Evolutionary conservation across 2,113 vertebrate species (phyloP).

Genomic region (Motacilla tschutschensis): DNA sequence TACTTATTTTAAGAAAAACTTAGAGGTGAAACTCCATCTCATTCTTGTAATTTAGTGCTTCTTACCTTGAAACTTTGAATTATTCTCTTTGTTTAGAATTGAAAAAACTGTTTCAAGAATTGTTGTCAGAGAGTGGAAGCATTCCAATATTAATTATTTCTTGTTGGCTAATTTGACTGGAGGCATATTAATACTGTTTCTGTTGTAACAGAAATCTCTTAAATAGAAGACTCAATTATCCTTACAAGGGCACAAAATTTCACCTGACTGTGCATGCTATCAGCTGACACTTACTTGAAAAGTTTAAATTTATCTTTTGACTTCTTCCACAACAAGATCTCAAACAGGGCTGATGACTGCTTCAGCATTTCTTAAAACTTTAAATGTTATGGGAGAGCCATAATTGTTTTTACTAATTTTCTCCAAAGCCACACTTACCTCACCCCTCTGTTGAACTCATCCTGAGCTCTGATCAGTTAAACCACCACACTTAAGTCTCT

Average conservation of each 20-base stretch:
- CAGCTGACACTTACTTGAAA: neutral
- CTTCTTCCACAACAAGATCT: neutral
- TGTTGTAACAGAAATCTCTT: neutral
- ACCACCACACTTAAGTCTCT: rapidly evolving
- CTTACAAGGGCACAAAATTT: neutral
- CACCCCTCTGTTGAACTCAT: rapidly evolving
- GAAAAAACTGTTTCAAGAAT: neutral
- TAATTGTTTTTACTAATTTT: neutral
- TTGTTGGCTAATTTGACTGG: constrained; percentile 23
- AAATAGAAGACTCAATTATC: neutral
- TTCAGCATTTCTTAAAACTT: neutral
- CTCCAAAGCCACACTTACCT: neutral
- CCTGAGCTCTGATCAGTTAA: neutral
- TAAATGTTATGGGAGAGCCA: neutral
- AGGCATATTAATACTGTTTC: constrained; percentile 27
- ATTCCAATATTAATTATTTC: constrained; percentile 17
- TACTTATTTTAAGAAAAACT: neutral
- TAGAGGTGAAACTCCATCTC: neutral
- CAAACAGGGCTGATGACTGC: neutral
- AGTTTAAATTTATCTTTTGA: neutral
- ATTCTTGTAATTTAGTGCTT: neutral
- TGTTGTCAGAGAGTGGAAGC: neutral
- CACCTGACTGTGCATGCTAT: neutral
- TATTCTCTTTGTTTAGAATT: neutral
- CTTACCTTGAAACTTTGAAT: neutral